A percentile compares a stretch with the other conserved stretches of the same genome.
phyloP scores from a whole-genome alignment of 2,113 vertebrate species.

The Cavia porcellus region DNA sequence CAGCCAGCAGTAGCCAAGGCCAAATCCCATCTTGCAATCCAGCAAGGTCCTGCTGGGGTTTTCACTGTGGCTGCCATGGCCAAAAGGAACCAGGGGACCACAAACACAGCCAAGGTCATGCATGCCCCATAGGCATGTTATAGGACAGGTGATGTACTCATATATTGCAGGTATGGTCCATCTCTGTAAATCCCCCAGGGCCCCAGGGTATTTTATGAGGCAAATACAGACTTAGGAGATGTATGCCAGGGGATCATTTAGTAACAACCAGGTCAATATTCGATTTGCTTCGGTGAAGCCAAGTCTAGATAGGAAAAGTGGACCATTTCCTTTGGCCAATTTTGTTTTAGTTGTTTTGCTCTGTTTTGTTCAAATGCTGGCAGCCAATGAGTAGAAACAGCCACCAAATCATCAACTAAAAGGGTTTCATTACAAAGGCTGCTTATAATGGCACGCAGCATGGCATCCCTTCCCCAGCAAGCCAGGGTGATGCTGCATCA shows the following conservation, averaged over 20 bases:
- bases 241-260: no score
- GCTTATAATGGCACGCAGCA: no score
- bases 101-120: not conserved
- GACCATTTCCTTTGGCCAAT: not conserved
- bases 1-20: not conserved
- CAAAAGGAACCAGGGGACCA: not conserved
- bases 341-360: not conserved
- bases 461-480: no score
- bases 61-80: rapidly evolving
- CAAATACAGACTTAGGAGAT: not conserved
- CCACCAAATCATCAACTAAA: not conserved
- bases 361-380: not conserved
- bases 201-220: rapidly evolving
- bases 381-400: not conserved
- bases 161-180: rapidly evolving
- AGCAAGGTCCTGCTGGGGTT: rapidly evolving
- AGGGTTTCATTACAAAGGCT: not conserved
- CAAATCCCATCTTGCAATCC: not conserved
- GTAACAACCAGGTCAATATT: not conserved
- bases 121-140: rapidly evolving
- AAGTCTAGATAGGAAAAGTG: not conserved
- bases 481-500: not conserved
- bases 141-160: rapidly evolving
- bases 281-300: not conserved
- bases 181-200: not conserved